These are phyloP conservation scores for Etheostoma perlongum DNA, from an alignment of 2,797 vertebrate species.

Conservation along the genomic window DNA sequence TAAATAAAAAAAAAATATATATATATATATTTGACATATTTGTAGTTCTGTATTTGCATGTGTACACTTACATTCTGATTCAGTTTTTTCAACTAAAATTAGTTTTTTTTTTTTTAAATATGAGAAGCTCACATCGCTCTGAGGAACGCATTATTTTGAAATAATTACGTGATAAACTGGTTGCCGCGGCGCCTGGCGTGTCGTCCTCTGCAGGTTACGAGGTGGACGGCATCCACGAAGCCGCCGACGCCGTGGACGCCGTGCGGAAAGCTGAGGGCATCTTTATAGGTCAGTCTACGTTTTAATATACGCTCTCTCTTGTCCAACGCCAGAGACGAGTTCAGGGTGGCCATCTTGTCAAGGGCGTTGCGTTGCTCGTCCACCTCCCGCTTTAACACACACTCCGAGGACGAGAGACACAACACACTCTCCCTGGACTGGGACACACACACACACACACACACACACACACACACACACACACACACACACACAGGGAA, in stretches of 20 bases:
- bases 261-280: conserved; percentile 88
- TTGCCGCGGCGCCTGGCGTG: background rate
- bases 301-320: conserved; percentile 83
- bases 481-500: no score
- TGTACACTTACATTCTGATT: no score
- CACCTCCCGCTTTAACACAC: conserved; percentile 78
- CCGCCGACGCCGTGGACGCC: conserved; percentile 85
- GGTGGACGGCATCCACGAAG: conserved; percentile 89
- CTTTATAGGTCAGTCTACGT: conserved; percentile 86
- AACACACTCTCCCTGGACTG: conserved; percentile 84
- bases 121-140: no score
- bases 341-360: conserved; percentile 87
- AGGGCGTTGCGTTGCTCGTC: conserved; percentile 79
- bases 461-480: no score
- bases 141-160: no score
- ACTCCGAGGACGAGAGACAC: conserved; percentile 81
- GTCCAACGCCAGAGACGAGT: conserved; percentile 85
- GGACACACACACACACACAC: no score
- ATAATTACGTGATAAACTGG: no score
- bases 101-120: no score
- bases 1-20: no score
- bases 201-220: conserved; percentile 83
- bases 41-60: no score
- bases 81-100: no score
- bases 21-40: no score